Base-by-base conservation (phyloP, 1,140 invertebrate species). In the Hesperophylax magnus region DNA sequence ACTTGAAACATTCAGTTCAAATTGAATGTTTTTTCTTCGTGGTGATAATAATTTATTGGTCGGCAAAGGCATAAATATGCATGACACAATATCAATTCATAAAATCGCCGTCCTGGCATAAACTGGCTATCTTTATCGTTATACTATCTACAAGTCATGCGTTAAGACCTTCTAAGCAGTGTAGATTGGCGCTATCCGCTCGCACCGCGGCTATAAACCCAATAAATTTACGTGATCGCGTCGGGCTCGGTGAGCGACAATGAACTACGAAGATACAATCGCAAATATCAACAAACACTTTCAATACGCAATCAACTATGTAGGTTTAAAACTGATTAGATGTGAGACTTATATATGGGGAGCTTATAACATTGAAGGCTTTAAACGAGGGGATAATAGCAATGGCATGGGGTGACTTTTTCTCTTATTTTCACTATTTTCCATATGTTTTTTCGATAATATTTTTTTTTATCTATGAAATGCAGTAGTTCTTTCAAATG, bases 161-260 rank as follows among this genome's bases (percentile, higher is more conserved):
- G 27, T 65, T 65, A 31, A 65, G 15, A 15, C 61, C 61, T 24
- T 27, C 24, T 24, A 17, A 31, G 61, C 24, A 27, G 34, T 65
- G 31, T 27, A 65, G 20, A 65, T 65, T 27, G 61, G 61, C 61
- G 4, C 61, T 27, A 65, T 65, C 61, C 61, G 61, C 31, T 65
- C 61, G 27, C 61, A 27, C 24, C 61, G 15, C 24, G 15, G 22
- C 22, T 65, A 34, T 22, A 27, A 27, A 34, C 20, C 3, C 27
- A 65, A 65, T 65, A 65, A 65, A 65, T 65, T 65, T 17, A 31
- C 15, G 14, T 27, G 17, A 65, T 65, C 61, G 17, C 61, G 6
- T 18, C 56, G 56, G 56, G 14, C 18, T 18, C 56, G 18, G 18
- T 22, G 56, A 65, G 24, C 54, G 54, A 65, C 61, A 27, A 27